A percentile compares a stretch with the other conserved stretches of the same genome.
These are phyloP conservation scores for Argyra leucocephala DNA, from an alignment of 2,888 invertebrate species.

Conservation along the genomic window DNA sequence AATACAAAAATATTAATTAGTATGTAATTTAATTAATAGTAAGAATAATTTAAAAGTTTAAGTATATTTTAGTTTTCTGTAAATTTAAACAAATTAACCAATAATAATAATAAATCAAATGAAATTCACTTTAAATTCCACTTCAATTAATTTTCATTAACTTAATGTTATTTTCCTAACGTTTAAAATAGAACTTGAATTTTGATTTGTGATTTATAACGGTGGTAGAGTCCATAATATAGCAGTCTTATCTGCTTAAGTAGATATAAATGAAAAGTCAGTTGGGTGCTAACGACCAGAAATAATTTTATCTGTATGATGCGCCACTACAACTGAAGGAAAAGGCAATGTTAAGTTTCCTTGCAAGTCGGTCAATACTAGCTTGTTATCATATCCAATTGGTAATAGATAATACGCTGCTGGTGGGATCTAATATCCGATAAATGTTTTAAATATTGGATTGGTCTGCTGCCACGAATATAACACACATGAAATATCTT, in stretches of 20 bases:
- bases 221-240: conserved; percentile 94
- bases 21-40: not conserved
- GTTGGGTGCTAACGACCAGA: conserved; percentile 97
- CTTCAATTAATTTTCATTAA: not conserved
- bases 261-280: conserved; percentile 94
- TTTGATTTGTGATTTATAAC: conserved; percentile 29
- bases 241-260: conserved; percentile 95
- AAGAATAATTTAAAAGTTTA: not conserved
- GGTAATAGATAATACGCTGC: conserved; percentile 95
- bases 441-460: conserved; percentile 89
- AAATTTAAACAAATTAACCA: not conserved
- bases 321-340: conserved; percentile 91
- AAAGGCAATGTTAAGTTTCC: conserved; percentile 90
- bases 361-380: conserved; percentile 90
- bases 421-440: conserved; percentile 91
- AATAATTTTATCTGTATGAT: conserved; percentile 95
- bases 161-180: not conserved
- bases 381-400: conserved; percentile 89
- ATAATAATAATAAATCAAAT: not conserved
- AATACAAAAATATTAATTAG: no score
- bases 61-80: not conserved
- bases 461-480: conserved; percentile 80
- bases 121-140: not conserved
- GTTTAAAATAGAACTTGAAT: not conserved
- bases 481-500: conserved; percentile 89